Base-by-base conservation (phyloP, 2,113 vertebrate genomes). In the Nannobrachium achirus region DNA sequence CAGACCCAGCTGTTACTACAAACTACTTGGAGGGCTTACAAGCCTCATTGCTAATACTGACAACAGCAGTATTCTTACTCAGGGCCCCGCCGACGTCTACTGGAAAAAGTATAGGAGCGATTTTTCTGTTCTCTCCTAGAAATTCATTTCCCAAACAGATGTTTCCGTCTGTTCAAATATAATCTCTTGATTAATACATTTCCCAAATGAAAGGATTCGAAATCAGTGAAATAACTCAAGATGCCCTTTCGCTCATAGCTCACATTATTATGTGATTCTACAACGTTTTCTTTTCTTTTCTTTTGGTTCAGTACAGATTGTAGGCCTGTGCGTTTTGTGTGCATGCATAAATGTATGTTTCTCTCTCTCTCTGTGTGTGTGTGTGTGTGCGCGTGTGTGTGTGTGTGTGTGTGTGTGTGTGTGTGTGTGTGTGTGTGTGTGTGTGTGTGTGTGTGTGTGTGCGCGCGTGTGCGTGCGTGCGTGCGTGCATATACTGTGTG, bases 1-100 rank as follows among this genome's bases (percentile, higher is more conserved):
- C 93, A 92, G 86, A 83, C 90, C 92, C 93, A 94, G 93, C 92
- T 94, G 93, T 93, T 93, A 90, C 89, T 90, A 90, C 91, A 90
- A 92, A 92, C 92, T 89, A 91, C 89, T 90, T 91, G 88, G 88
- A 92, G 89, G 81, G 85, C 89, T 89, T 91, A 92, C 86, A 92
- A 90, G 87, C 86, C 79, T 84, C 83, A 88, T 90, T 89, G 88
- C 89, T 84, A 90, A 86, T 79, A 89, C 87, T 84, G 87, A 92
- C 90, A 90, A 88, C 90, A 85, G 85, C 79, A 78, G 88, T 76
- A 84, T 89, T 92, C 81, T 83, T 87, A 85, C 88, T 86, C 84
- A 86, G 85, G 80, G 73, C 82, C 85, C 58, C 65, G 19, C 39
- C 75, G 82, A 84, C 80, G 53, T 89, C 83, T 79, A 75, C 72